Base-by-base conservation (phyloP, 2,797 vertebrate genomes). In the Neopelma chrysocephalum region DNA sequence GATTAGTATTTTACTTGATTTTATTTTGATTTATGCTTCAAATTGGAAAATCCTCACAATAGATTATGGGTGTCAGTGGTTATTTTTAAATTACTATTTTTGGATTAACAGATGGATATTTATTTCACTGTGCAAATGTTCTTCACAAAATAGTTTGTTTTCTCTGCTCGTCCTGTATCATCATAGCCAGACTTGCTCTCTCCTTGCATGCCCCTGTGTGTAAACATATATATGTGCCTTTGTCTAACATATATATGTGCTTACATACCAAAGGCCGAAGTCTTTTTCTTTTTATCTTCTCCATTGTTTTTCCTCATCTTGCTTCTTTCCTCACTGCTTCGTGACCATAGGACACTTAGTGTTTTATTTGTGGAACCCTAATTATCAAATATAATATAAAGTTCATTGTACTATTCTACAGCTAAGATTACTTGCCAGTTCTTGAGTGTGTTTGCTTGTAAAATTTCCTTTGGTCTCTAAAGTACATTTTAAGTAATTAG, bases 71-170 rank as follows among this genome's bases (percentile, higher is more conserved):
- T 92, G 72, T 91, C 79, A 76, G 50, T 68, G 51, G 42, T 89
- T 96, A 92, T 93, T 97, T 97, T 91, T 71, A 91, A 91, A 85
- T 87, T 1, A 61, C 73, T 94, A 34, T 78, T 93, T 96, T 72
- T 80, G 78, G 71, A 56, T 71, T 91, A 80, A 60, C n/a, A 81
- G 45, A 89, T 78, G 69, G 26, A 7, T 95, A 51, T 91, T 92
- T 94, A 76, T 91, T 95, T 86, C 78, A 71, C 47, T 91, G 31
- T 77, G 68, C 34, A 82, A 87, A 57, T 71, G 27, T 64, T 93
- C 53, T 85, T 93, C 56, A 78, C 53, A 57, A 91, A 92, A 65
- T 22, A 77, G 36, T 93, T 93, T 76, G 29, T 69, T 93, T 79
- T 93, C 78, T 89, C 34, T 92, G 50, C 22, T 91, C 1, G 0